Conservation (phyloP, 2,888 invertebrate genomes). For the Aricia artaxerxes region DNA sequence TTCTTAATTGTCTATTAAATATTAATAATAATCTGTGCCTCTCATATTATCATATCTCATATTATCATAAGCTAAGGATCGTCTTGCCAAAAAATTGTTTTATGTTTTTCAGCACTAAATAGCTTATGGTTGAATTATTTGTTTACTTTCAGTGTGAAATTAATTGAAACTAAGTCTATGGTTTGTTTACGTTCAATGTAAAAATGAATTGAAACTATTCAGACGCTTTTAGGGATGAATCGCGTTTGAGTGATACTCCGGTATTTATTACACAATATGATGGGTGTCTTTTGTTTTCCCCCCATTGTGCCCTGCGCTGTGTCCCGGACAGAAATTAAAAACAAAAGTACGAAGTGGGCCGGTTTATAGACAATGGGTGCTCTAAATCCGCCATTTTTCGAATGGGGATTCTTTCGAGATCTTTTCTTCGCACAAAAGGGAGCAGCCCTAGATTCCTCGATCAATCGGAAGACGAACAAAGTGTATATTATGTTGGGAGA, state of each 20-base stretch:
- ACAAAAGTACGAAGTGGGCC: constrained; percentile 39
- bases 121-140: no score
- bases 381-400: constrained; percentile 42
- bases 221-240: not conserved
- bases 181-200: no score
- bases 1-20: no score
- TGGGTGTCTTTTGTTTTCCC: constrained; percentile 22
- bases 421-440: constrained; percentile 27
- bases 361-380: constrained; percentile 41
- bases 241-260: not conserved
- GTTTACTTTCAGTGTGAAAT: no score
- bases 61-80: no score
- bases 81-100: no score
- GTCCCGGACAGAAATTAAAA: constrained; percentile 33
- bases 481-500: constrained; percentile 10
- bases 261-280: constrained; percentile 26
- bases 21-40: no score
- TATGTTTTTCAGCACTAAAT: no score
- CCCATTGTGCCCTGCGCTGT: constrained; percentile 28
- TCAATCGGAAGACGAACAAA: constrained; percentile 24
- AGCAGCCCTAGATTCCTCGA: constrained; percentile 21
- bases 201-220: no score
- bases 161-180: no score
- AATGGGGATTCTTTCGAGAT: constrained; percentile 40
- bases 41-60: no score